Evolutionary conservation across 2,113 vertebrate species (phyloP), one percentile per base, ranked within the genome.

Genomic region (Myotis lucifugus): DNA sequence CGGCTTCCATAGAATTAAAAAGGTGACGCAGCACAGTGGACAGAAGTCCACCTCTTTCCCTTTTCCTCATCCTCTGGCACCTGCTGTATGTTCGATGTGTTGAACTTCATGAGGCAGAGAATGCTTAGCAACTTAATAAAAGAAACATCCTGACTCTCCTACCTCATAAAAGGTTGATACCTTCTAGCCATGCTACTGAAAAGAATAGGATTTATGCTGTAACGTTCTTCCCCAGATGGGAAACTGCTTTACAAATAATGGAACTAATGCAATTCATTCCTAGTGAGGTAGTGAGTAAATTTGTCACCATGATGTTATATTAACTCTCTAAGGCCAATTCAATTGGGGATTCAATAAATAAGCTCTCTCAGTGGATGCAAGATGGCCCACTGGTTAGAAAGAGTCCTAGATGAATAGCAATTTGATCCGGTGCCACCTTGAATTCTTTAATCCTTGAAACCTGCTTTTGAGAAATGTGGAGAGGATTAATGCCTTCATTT

Each of bases 301-400:
- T 97, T 95, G 92, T 96, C 96, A 96, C 92, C 0, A 0, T 72
- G 37, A 89, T 85, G 92, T 78, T 88, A 50, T 78, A 92, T 90
- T 95, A 96, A 96, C 90, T 97, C 93, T 96, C 93, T 89, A 90
- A 88, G 88, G 67, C 90, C 94, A 93, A 81, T 91, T 95, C 91
- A 91, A 76, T 34, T 83, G 85, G 78, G 74, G 40, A 92, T 91
- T 91, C 88, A 61, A 91, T 95, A 95, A 93, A 97, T 95, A 94
- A 94, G 72, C 25, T 79, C 93, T 93, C 93, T 83, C 64, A 84
- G 77, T 34, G 37, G 56, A 23, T 12, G 5, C 21, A 37, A 3
- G 52, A 95, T 66, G 56, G 23, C 48, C 70, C n/a, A 25, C 67
- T 94, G 48, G 48, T 92, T 90, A 92, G 72, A 74, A 87, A 70